Evolutionary conservation across 2,797 vertebrate species (phyloP).

Genomic region (Phyllotis vaccarum): DNA sequence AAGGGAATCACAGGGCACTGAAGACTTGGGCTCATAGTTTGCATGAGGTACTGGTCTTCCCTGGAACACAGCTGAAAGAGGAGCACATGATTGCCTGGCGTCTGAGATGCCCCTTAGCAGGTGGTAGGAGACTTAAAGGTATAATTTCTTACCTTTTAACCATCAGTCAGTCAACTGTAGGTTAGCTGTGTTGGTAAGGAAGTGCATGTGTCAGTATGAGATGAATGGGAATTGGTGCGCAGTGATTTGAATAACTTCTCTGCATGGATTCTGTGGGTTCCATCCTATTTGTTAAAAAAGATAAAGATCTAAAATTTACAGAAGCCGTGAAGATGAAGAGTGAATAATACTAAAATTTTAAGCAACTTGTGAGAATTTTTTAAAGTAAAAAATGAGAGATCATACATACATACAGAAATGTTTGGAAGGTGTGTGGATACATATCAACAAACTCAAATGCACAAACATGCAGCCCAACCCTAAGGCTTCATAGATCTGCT

Average conservation of each 20-base stretch:
- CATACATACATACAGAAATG: neutral
- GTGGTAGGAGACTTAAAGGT: neutral
- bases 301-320: neutral
- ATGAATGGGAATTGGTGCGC: neutral
- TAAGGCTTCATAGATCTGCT: too few species aligned
- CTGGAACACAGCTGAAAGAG: neutral
- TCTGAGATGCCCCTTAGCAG: neutral
- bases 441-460: neutral
- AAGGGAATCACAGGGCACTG: too few species aligned
- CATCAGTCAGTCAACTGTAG: neutral
- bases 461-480: too few species aligned
- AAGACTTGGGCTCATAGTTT: neutral
- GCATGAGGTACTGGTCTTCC: neutral
- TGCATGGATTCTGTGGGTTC: neutral
- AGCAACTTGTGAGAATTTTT: neutral
- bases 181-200: neutral
- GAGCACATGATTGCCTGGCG: rapidly evolving
- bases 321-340: neutral
- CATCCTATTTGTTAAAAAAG: neutral
- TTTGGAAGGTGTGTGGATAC: neutral
- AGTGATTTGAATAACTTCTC: rapidly evolving
- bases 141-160: neutral
- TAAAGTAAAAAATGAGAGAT: neutral
- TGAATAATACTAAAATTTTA: neutral
- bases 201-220: rapidly evolving